These are phyloP conservation scores for Tor tambroides DNA, from an alignment of 2,113 vertebrate genomes.

Conservation along the genomic window DNA sequence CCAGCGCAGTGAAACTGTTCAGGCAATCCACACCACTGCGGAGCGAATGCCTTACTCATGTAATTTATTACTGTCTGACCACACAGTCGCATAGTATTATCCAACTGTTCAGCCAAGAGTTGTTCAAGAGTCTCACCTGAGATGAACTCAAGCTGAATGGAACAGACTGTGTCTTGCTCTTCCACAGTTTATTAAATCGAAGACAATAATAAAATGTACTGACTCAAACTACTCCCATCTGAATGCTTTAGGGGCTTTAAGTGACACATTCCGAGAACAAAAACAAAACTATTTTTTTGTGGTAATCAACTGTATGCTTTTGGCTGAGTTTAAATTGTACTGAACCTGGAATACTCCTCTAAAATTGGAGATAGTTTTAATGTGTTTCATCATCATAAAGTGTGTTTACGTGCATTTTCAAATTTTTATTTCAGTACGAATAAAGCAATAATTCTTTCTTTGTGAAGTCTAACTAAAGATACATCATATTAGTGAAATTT, in stretches of 20 bases:
- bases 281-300: too few species aligned
- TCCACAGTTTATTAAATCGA: background rate
- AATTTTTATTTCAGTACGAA: background rate
- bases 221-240: background rate
- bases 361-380: too few species aligned
- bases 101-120: background rate
- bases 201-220: background rate
- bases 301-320: too few species aligned
- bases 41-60: conserved; percentile 37
- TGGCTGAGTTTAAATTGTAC: too few species aligned
- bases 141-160: background rate
- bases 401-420: background rate
- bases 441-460: background rate
- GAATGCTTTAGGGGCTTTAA: conserved; percentile 21
- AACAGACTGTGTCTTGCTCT: background rate
- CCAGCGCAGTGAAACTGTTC: conserved; percentile 49
- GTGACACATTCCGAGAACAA: background rate
- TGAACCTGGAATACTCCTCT: too few species aligned
- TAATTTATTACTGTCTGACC: conserved; percentile 40
- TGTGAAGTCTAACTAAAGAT: background rate
- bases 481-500: background rate
- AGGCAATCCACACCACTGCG: conserved; percentile 26
- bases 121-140: background rate
- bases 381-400: background rate
- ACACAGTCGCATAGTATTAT: conserved; percentile 15